Conservation (phyloP, 2,113 vertebrate genomes). For the Dasyprocta punctata region DNA sequence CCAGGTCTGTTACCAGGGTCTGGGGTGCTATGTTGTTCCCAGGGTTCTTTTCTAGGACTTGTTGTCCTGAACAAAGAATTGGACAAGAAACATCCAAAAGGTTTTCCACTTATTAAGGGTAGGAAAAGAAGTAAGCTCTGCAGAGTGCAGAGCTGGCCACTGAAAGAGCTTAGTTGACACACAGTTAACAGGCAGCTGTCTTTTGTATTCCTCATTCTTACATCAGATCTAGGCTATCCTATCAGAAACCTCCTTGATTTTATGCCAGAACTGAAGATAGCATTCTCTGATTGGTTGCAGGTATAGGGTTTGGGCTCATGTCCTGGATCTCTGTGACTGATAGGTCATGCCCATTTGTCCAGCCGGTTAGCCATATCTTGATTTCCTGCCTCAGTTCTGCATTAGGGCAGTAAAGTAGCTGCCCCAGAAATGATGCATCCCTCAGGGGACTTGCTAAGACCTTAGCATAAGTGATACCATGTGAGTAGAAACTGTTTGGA, state of each 20-base stretch:
- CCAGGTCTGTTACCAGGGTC: neutral
- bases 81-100: neutral
- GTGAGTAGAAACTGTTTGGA: neutral
- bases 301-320: neutral
- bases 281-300: neutral
- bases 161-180: neutral
- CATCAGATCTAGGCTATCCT: neutral
- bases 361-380: neutral
- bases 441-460: neutral
- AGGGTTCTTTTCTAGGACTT: neutral
- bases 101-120: neutral
- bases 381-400: neutral
- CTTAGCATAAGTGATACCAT: neutral
- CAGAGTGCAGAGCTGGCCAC: neutral
- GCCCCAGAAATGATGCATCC: neutral
- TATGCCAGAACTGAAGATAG: neutral
- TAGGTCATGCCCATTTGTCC: neutral
- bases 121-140: neutral
- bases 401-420: neutral
- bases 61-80: neutral
- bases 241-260: neutral
- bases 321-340: neutral
- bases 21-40: neutral
- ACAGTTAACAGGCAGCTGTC: neutral
- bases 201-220: neutral